Evolutionary conservation across 2,888 invertebrate genomes (phyloP).

Genomic region (Lasioglossum zephyrum): DNA sequence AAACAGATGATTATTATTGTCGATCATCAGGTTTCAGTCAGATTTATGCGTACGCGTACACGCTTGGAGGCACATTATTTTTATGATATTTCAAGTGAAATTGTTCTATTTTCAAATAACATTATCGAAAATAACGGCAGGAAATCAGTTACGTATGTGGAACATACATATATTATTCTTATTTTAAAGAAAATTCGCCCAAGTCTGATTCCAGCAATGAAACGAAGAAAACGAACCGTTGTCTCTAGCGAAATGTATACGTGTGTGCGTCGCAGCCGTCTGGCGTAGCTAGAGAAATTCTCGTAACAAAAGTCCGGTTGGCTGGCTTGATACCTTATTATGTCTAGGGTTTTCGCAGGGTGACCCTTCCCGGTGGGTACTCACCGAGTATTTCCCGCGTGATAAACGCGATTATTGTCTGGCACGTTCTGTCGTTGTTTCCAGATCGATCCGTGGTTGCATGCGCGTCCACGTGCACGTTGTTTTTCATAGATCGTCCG

Average conservation of each 20-base stretch:
- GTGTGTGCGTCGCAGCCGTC: neutral
- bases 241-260: neutral
- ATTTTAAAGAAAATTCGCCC: neutral
- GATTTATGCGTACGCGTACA: too few relatives aligned
- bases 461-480: conserved; percentile 68
- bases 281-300: neutral
- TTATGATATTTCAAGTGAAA: neutral
- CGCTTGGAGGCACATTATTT: neutral
- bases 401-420: conserved; percentile 69
- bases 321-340: conserved; percentile 36
- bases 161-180: neutral
- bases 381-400: conserved; percentile 55
- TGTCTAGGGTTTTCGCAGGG: conserved; percentile 22
- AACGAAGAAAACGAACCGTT: neutral
- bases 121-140: neutral
- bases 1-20: too few relatives aligned
- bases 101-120: neutral
- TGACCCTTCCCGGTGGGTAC: conserved; percentile 29
- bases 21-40: too few relatives aligned
- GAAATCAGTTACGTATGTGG: neutral
- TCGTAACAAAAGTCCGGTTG: neutral
- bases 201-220: neutral
- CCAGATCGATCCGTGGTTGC: conserved; percentile 68
- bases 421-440: conserved; percentile 51
- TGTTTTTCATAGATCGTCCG: conserved; percentile 56